Percentiles rank a stretch among this genome's conserved stretches.
Conservation (phyloP, 2,113 vertebrate species). For the Anhinga anhinga region DNA sequence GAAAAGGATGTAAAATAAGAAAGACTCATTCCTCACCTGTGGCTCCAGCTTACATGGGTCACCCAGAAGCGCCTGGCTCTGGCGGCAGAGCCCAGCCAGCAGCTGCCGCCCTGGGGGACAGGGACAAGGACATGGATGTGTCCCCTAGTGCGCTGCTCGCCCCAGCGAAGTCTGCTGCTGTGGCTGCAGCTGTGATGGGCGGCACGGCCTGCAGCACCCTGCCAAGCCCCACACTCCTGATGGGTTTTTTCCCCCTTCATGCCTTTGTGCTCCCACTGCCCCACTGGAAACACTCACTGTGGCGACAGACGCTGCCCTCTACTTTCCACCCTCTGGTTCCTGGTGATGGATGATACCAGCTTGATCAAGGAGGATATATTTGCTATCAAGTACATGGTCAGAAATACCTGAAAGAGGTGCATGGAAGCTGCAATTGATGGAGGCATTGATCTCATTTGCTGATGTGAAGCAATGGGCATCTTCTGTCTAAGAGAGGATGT, state of each 20-base stretch:
- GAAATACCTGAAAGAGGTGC: background rate
- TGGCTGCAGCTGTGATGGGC: background rate
- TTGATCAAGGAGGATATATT: background rate
- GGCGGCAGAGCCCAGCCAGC: background rate
- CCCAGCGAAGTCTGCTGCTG: background rate
- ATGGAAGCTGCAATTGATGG: background rate
- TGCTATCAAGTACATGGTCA: background rate
- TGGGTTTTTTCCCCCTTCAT: background rate
- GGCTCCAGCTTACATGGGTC: background rate
- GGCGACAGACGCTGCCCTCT: background rate
- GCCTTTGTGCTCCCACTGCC: background rate
- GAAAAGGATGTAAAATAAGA: background rate
- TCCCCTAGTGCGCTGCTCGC: rapidly evolving
- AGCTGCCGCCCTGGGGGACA: background rate
- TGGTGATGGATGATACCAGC: background rate
- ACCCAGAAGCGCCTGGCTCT: rapidly evolving
- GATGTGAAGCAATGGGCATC: conserved; percentile 30
- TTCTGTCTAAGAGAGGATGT: conserved; percentile 9
- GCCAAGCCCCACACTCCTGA: background rate
- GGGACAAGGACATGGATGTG: background rate
- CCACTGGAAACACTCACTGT: background rate
- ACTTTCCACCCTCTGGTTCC: background rate
- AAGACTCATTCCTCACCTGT: background rate
- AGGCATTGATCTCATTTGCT: background rate
- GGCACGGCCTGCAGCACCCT: background rate